Evolutionary conservation across 2,797 vertebrate genomes (phyloP).

Genomic region (Tapera naevia): DNA sequence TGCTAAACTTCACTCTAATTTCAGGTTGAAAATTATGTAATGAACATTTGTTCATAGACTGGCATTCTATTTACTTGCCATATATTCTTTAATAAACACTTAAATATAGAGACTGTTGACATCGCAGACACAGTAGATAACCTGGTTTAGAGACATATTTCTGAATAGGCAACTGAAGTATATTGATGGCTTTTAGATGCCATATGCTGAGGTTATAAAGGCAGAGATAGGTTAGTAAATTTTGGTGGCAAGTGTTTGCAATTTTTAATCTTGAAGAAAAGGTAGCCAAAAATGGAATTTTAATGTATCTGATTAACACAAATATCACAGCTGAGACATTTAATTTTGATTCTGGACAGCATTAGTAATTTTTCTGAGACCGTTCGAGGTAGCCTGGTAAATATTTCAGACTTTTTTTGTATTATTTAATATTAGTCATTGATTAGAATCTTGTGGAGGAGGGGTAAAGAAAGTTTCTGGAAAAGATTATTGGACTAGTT

Average conservation of each 20-base stretch:
- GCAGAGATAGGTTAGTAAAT: not conserved
- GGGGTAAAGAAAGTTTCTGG: not conserved
- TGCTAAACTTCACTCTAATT: not conserved
- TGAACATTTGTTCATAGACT: not conserved
- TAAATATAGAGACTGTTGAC: not conserved
- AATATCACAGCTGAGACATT: not conserved
- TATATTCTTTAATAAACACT: not conserved
- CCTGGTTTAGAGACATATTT: not conserved
- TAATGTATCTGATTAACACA: not conserved
- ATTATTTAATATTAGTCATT: not conserved
- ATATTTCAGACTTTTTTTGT: not conserved
- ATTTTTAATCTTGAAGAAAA: not conserved
- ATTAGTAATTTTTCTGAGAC: not conserved
- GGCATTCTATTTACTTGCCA: not conserved
- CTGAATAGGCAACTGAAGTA: not conserved
- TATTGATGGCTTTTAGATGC: not conserved
- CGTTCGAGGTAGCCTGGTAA: not conserved
- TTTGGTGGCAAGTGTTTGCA: not conserved
- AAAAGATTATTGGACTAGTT: conserved; percentile 3
- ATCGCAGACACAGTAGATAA: not conserved
- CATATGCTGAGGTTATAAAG: not conserved
- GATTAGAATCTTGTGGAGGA: not conserved
- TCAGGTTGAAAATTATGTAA: not conserved
- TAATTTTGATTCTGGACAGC: not conserved
- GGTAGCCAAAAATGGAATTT: not conserved